A percentile compares a stretch with the other conserved stretches of the same genome.
Conservation (phyloP, 2,888 invertebrate species). For the Marasmarcha lunaedactyla region DNA sequence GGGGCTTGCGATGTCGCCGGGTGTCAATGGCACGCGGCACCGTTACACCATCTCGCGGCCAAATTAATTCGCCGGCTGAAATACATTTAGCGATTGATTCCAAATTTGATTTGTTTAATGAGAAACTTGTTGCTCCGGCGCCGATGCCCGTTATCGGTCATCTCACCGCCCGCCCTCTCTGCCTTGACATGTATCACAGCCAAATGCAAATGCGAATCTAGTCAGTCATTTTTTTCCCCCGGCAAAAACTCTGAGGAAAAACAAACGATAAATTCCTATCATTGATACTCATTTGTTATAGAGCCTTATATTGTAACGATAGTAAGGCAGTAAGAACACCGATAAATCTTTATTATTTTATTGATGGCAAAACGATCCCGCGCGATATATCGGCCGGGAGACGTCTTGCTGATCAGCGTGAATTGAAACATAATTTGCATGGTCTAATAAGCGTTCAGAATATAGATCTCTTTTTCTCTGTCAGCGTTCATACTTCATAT, state of each 20-base stretch:
- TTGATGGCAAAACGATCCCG: conserved; percentile 33
- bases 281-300: neutral
- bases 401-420: conserved; percentile 37
- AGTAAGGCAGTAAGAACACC: conserved; percentile 20
- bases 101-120: conserved; percentile 54
- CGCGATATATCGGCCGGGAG: conserved; percentile 22
- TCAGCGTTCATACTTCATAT: conserved; percentile 37
- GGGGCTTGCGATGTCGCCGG: conserved; percentile 30
- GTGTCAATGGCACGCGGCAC: conserved; percentile 66
- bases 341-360: conserved; percentile 28
- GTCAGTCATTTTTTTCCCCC: conserved; percentile 1
- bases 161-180: conserved; percentile 38
- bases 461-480: conserved; percentile 31
- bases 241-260: conserved; percentile 13
- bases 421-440: conserved; percentile 44
- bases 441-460: conserved; percentile 29
- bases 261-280: conserved; percentile 10
- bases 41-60: conserved; percentile 66
- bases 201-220: conserved; percentile 18
- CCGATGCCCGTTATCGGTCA: conserved; percentile 43
- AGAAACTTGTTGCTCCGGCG: conserved; percentile 46
- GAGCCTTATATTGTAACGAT: neutral
- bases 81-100: conserved; percentile 53
- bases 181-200: conserved; percentile 20
- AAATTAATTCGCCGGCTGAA: conserved; percentile 64